Percentiles rank a stretch among this genome's conserved stretches.
Conservation (phyloP, 2,888 invertebrate genomes). For the Brachynemurus nebulosus region DNA sequence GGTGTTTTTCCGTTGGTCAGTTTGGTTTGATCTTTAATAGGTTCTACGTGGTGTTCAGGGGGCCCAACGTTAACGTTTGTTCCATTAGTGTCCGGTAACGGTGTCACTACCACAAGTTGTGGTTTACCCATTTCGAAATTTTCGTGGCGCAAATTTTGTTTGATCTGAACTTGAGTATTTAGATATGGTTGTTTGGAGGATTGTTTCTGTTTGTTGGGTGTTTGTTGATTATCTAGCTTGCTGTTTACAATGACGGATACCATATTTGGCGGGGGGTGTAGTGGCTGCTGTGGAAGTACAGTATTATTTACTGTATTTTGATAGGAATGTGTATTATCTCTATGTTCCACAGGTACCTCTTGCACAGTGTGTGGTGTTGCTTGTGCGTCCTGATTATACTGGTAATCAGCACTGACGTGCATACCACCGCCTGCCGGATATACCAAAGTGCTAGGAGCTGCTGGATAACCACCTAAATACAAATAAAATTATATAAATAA, state of each 20-base stretch:
- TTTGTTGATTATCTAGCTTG: constrained; percentile 11
- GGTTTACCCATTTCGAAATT: not conserved
- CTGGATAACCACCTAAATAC: constrained; percentile 9
- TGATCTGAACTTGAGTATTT: constrained; percentile 7
- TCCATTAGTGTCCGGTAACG: not conserved
- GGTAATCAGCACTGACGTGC: constrained; percentile 7
- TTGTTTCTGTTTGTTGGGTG: not conserved
- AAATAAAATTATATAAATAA: too few relatives aligned
- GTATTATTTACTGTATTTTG: not conserved
- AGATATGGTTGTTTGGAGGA: not conserved
- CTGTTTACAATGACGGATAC: constrained; percentile 14
- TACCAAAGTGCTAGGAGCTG: constrained; percentile 7
- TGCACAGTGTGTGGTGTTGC: not conserved
- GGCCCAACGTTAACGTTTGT: not conserved
- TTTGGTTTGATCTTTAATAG: constrained; percentile 13
- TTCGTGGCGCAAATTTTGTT: constrained; percentile 5
- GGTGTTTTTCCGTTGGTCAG: not conserved
- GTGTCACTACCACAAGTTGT: not conserved
- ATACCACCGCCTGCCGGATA: constrained; percentile 10
- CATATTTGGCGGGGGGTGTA: constrained; percentile 3
- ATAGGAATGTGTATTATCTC: not conserved
- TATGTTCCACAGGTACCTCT: constrained; percentile 6
- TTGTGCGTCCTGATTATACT: constrained; percentile 2
- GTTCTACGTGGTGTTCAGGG: constrained; percentile 16
- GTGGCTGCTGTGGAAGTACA: not conserved